Evolutionary conservation across 2,888 invertebrate genomes (phyloP).

Genomic region (Erebia palarica): DNA sequence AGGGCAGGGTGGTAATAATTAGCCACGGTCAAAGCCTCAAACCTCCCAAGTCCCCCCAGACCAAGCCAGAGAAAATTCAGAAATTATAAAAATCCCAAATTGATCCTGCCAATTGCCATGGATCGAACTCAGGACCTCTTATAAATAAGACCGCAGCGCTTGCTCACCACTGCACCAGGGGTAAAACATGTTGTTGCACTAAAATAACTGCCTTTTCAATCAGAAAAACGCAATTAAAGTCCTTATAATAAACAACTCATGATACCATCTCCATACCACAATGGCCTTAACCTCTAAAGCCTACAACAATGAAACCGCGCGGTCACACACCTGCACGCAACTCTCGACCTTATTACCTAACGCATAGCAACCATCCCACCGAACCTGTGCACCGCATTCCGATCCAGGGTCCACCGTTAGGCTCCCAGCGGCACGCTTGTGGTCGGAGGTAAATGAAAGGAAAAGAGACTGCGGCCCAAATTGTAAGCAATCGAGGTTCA

Average conservation of each 20-base stretch:
- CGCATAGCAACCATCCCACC: constrained; percentile 23
- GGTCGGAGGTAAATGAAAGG: constrained; percentile 62
- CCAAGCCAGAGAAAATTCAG: too few relatives aligned
- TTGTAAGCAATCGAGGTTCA: constrained; percentile 34
- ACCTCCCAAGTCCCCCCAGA: too few relatives aligned
- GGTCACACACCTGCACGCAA: constrained; percentile 30
- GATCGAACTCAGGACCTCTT: too few relatives aligned
- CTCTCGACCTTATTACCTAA: constrained; percentile 42
- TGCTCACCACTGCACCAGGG: not conserved
- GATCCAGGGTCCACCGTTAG: constrained; percentile 41
- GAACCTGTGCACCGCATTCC: constrained; percentile 52
- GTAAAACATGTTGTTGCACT: too few relatives aligned
- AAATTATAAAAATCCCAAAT: too few relatives aligned
- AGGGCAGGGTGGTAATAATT: too few relatives aligned
- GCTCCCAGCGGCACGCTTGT: constrained; percentile 47
- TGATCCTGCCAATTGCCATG: too few relatives aligned
- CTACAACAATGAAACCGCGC: constrained; percentile 10
- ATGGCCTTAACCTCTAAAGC: constrained; percentile 20
- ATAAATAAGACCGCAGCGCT: too few relatives aligned
- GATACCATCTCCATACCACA: constrained; percentile 14
- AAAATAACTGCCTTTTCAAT: not conserved
- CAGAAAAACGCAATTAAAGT: too few relatives aligned
- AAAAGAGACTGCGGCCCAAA: constrained; percentile 49
- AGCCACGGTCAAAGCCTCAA: too few relatives aligned
- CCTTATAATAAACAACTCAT: not conserved